phyloP scores from a whole-genome alignment of 2,113 vertebrate species.

The Salvelinus namaycush region DNA sequence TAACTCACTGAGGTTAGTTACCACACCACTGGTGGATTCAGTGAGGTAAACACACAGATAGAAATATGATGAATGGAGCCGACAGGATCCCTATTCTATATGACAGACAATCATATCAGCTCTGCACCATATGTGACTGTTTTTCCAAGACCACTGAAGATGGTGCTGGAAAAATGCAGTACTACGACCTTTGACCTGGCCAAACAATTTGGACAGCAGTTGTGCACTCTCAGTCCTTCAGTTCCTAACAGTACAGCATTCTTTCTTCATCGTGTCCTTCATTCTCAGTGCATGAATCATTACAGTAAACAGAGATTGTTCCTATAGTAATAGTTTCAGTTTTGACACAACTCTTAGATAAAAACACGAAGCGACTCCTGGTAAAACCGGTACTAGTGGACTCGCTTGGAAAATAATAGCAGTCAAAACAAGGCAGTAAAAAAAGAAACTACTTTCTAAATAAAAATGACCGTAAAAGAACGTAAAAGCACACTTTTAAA shows the following conservation, averaged over 20 bases:
- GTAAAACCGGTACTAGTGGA: conserved; percentile 10
- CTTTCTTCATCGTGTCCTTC: neutral
- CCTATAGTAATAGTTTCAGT: neutral
- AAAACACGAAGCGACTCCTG: conserved; percentile 25
- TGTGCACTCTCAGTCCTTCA: neutral
- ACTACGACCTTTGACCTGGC: neutral
- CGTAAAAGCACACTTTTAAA: neutral
- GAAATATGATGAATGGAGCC: no score
- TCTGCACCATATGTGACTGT: neutral
- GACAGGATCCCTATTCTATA: no score
- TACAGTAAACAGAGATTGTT: conserved; percentile 2
- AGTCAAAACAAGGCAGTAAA: conserved; percentile 43
- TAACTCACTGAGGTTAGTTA: neutral
- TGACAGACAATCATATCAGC: no score
- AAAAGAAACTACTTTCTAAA: conserved; percentile 9
- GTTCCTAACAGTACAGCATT: neutral
- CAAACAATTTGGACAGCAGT: conserved; percentile 14
- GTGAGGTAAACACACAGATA: neutral
- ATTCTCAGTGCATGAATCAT: conserved; percentile 23
- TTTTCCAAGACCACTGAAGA: neutral
- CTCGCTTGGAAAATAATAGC: conserved; percentile 5
- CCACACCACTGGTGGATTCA: neutral
- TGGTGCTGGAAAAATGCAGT: neutral
- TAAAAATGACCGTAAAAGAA: conserved; percentile 8
- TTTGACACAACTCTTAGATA: conserved; percentile 35